Evolutionary conservation across 2,888 invertebrate species (phyloP), one percentile per base, ranked within the genome.

Genomic region (Apotomis betuletana): DNA sequence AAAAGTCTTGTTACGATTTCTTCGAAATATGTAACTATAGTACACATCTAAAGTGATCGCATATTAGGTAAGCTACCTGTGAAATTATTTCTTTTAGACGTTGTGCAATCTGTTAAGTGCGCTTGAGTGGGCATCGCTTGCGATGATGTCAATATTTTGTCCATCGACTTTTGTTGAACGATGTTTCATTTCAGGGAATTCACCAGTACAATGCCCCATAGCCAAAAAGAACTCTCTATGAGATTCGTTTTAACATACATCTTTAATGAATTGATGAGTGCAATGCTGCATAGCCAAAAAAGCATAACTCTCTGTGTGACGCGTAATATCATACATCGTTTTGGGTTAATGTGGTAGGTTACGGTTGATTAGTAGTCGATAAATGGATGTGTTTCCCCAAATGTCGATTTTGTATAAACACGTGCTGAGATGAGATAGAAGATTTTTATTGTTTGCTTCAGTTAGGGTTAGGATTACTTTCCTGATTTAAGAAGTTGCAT

Each of bases 41-140:
- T 49, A 49, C 6, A 10, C 49, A 49, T 52, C 51, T 41, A 41
- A 41, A 6, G 52, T 41, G 13, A 49, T 46, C 46, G 12, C 58
- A 59, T 36, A 52, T 68, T 67, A 52, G 67, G 54, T 68, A 70
- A 64, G 58, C 69, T 68, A 69, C 70, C 67, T 15, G 44, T 15
- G 49, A 61, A 67, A 71, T 67, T 62, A 73, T 55, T 59, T 51
- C 44, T 73, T 67, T 65, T 74, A 75, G 27, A 38, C 10, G 38
- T 67, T 71, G 61, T 67, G 67, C 67, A 67, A 71, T 58, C 27
- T 3, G 27, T 52, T 44, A 65, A 46, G 13, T 57, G 55, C 49
- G 57, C 67, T 68, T 57, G 67, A 69, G 75, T 80, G 81, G 80
- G 74, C 77, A 85, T 86, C 80, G 83, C 85, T 80, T 82, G 78